A percentile compares a stretch with the other conserved stretches of the same genome.
Evolutionary conservation across 2,797 vertebrate species (phyloP).

Genomic region (Syngnathus acus): DNA sequence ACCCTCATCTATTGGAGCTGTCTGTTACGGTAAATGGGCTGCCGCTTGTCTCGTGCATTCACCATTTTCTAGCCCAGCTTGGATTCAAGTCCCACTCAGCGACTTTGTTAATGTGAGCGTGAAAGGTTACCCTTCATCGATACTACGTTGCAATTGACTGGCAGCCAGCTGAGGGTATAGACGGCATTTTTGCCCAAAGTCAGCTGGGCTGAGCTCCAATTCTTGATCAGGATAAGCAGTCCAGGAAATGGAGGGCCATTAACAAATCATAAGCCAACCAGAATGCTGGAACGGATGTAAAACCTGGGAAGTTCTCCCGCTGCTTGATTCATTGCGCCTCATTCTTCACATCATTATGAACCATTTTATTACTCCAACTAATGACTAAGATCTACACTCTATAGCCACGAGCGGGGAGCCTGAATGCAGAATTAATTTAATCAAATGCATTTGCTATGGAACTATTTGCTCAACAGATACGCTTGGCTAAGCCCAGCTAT

Average conservation of each 20-base stretch:
- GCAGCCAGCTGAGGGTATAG: too few species aligned
- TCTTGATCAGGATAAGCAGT: too few species aligned
- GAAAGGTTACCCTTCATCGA: background rate
- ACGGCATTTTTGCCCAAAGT: background rate
- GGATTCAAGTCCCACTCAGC: background rate
- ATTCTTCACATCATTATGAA: slow-evolving; percentile 40
- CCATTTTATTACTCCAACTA: slow-evolving; percentile 52
- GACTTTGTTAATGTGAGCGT: background rate
- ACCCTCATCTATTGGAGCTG: too few species aligned
- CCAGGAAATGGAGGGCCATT: background rate
- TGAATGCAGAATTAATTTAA: slow-evolving; percentile 71
- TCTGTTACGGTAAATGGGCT: too few species aligned
- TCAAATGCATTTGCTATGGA: slow-evolving; percentile 56
- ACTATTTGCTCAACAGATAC: slow-evolving; percentile 51
- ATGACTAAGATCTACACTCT: slow-evolving; percentile 52
- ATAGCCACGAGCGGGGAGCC: slow-evolving; percentile 42
- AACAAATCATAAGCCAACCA: background rate
- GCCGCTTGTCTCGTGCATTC: too few species aligned
- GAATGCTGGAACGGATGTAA: background rate
- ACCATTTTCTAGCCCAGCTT: too few species aligned
- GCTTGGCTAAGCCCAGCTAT: slow-evolving; percentile 27
- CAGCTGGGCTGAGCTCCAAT: background rate
- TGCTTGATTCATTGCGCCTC: slow-evolving; percentile 37
- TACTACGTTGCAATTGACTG: background rate
- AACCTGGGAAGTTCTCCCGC: slow-evolving; percentile 25